These are phyloP conservation scores for Ispidina picta DNA, from an alignment of 2,797 vertebrate genomes.

Conservation along the genomic window DNA sequence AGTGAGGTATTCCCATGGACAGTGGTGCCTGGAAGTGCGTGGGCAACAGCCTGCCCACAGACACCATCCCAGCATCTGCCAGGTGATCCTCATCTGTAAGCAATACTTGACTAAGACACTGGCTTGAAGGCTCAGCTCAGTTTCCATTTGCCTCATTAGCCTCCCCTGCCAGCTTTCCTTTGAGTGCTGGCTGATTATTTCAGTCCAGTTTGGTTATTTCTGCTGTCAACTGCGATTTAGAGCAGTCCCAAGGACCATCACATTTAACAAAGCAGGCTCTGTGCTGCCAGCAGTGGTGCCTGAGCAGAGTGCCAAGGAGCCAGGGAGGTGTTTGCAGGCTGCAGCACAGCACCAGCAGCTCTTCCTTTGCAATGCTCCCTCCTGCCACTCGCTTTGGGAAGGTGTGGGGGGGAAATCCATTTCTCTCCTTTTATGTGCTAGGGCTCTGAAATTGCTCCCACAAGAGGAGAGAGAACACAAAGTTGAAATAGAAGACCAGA, in stretches of 20 bases:
- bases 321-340: not conserved
- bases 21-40: not conserved
- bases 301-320: not conserved
- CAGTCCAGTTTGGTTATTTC: slow-evolving; percentile 3
- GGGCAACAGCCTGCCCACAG: not conserved
- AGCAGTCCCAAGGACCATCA: not conserved
- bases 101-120: not conserved
- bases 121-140: not conserved
- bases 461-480: not conserved
- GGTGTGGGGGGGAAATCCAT: not conserved
- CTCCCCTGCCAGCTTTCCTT: not conserved
- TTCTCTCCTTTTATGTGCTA: not conserved
- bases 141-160: not conserved
- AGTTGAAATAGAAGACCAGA: not conserved
- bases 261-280: not conserved
- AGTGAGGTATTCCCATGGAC: not conserved
- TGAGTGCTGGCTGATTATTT: not conserved
- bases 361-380: not conserved
- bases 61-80: not conserved
- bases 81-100: not conserved
- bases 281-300: not conserved
- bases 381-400: not conserved
- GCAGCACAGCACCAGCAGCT: not conserved
- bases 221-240: not conserved
- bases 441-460: slow-evolving; percentile 5